Base-by-base conservation (phyloP, 2,797 vertebrate species). In the Rachycentron canadum region DNA sequence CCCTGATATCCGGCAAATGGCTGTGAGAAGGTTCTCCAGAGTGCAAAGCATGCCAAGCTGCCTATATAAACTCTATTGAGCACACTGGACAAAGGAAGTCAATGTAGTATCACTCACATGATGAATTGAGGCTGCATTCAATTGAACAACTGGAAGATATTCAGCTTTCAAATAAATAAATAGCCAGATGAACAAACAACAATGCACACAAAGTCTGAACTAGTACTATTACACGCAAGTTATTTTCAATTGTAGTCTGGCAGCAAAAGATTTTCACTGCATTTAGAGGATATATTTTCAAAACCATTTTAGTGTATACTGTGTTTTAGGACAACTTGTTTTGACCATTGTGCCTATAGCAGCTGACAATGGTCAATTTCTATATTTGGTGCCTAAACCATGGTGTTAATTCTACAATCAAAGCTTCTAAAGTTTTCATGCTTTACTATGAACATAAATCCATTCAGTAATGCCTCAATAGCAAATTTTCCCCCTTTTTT, bases 1-100 rank as follows among this genome's bases (percentile, higher is more conserved):
- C 95, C 95, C 95, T 96, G 95, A 95, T 95, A 92, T 95, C 91
- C 94, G 91, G 94, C 90, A 91, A 93, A 94, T 89, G 92, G 92
- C 92, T 93, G 92, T 86, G 89, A 93, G 92, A 91, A 92, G 85
- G 78, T 88, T 91, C 85, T 88, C 84, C 83, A 89, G 92, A 94
- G 93, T 94, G 91, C 91, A 93, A 94, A 94, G 92, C 92, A 93
- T 92, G 94, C 92, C 78, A 92, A 94, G 89, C 92, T 91, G 93
- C 92, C 92, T 88, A 89, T 88, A 86, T 78, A 86, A 89, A 85
- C 76, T 84, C 85, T 90, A 88, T 53, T 65, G 79, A 91, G 85
- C 88, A 90, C 86, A 79, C 82, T 81, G 87, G 79, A 92, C 85
- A 82, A 81, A 87, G 79, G 75, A 86, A 77, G 76, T 91, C 60